Evolutionary conservation across 2,797 vertebrate species (phyloP), one percentile per base, ranked within the genome.

Genomic region (Bovichtus variegatus): DNA sequence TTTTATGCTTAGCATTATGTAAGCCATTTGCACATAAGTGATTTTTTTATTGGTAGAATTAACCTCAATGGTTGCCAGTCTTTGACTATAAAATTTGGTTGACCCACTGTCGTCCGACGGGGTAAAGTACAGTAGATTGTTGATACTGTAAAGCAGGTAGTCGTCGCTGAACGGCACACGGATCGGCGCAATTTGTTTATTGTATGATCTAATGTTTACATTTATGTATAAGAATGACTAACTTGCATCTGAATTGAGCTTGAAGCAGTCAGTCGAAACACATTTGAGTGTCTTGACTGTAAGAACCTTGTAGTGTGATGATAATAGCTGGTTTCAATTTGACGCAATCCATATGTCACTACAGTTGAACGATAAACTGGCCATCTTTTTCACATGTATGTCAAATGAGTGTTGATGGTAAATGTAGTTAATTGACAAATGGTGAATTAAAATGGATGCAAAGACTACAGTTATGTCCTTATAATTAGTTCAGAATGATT

Each of bases 1-100:
- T 69, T 89, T 88, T 88, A 90, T 82, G 31, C n/a, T 13, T 16
- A 1, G 31, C 41, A 76, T 87, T 85, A 81, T 71, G 55, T 71
- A 77, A 85, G 11, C 43, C 63, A 70, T 79, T 82, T 82, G 51
- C 50, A 34, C 62, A 68, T 71, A 69, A 71, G 51, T 64, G 53
- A 13, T 77, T 41, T 73, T 57, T 87, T 89, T 81, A 76, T 53
- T 71, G 73, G n/a, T 44, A 9, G 53, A 62, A 43, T 85, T 78
- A 61, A 82, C 59, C 54, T 44, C 57, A 74, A 70, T 71, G 57
- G 71, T 38, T 60, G 55, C 36, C 23, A 21, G 53, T 72, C 70
- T 82, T 83, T 70, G 61, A 71, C 78, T 36, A 1, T 82, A 85
- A 85, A 82, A 38, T 55, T 27, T 23, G 11, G 71, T 3, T 82